Conservation (phyloP, 2,113 vertebrate genomes). For the Engraulis encrasicolus region DNA sequence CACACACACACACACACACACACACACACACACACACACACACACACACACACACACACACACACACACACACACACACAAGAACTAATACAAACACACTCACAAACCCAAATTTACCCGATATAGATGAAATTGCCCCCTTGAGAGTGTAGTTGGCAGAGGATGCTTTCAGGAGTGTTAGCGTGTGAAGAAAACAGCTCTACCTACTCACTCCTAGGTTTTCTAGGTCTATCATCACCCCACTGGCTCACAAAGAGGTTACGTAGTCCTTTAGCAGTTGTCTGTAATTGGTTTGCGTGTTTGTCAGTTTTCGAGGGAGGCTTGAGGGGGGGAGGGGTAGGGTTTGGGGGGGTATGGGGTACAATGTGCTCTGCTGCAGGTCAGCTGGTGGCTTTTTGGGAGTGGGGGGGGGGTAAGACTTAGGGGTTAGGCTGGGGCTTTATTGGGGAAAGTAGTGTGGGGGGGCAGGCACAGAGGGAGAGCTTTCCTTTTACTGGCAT, state of each 20-base stretch:
- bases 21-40: neutral
- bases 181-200: constrained; percentile 1
- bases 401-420: constrained; percentile 51
- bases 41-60: neutral
- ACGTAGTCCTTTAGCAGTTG: constrained; percentile 37
- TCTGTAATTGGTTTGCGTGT: constrained; percentile 46
- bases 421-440: neutral
- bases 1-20: neutral
- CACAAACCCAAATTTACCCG: neutral
- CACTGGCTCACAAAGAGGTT: constrained; percentile 67
- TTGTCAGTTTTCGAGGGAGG: constrained; percentile 47
- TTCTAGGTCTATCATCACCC: constrained; percentile 36
- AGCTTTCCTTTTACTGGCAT: constrained; percentile 59
- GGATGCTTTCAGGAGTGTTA: neutral
- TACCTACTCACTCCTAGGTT: constrained; percentile 15
- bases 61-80: neutral
- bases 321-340: constrained; percentile 66
- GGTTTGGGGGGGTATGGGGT: too few species aligned
- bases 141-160: constrained; percentile 6
- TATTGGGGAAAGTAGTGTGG: neutral
- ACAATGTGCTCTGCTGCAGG: constrained; percentile 77
- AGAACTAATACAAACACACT: neutral
- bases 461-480: constrained; percentile 34
- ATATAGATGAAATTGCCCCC: neutral
- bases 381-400: constrained; percentile 73